These are phyloP conservation scores for Papilio polyxenes DNA, from an alignment of 1,140 invertebrate genomes.

Conservation along the genomic window DNA sequence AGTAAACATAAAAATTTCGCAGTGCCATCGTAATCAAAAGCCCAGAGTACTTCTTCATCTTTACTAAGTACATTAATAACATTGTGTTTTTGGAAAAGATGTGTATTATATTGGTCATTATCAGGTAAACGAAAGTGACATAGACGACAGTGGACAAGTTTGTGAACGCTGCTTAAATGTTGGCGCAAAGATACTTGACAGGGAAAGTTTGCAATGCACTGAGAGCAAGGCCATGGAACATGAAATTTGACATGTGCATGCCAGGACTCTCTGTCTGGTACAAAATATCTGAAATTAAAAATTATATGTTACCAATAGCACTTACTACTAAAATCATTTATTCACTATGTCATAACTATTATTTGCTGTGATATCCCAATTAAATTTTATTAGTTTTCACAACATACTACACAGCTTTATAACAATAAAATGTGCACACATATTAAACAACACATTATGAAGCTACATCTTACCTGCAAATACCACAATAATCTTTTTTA, in stretches of 20 bases:
- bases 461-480: conserved; percentile 68
- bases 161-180: conserved; percentile 67
- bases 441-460: not conserved
- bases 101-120: conserved; percentile 66
- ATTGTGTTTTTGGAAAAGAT: conserved; percentile 74
- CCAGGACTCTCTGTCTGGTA: conserved; percentile 69
- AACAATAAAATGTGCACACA: not conserved
- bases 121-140: conserved; percentile 72
- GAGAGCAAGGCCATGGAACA: conserved; percentile 74
- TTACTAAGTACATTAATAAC: conserved; percentile 62
- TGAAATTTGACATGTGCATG: conserved; percentile 66
- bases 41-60: conserved; percentile 66
- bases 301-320: not conserved
- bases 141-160: conserved; percentile 75
- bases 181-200: conserved; percentile 57
- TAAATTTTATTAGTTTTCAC: not conserved
- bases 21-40: conserved; percentile 58
- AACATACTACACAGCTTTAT: not conserved
- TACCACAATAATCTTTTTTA: conserved; percentile 77
- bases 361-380: not conserved
- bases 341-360: not conserved
- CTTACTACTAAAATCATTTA: not conserved
- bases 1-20: conserved; percentile 67
- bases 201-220: conserved; percentile 69
- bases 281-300: conserved; percentile 70